Evolutionary conservation across 2,797 vertebrate genomes (phyloP), one percentile per base, ranked within the genome.

Genomic region (Notoglanidium macrostoma): DNA sequence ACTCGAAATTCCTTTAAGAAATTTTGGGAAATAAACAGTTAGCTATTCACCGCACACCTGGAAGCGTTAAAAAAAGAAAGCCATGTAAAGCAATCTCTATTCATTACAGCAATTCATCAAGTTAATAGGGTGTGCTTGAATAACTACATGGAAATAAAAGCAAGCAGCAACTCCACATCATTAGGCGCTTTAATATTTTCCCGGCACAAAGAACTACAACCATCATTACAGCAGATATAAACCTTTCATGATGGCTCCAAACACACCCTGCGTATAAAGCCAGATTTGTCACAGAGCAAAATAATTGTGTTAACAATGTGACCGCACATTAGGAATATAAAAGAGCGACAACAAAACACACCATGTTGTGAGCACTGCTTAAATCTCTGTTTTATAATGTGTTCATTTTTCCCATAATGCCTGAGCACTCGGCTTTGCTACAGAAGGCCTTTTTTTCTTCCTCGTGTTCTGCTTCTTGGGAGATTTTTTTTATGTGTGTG

Each of bases 61-160:
- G 2, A 80, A 80, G 19, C 11, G 5, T 40, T 6, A 77, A 77
- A 29, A 2, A 21, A 26, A 32, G 19, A 11, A 88, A 87, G 86
- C 85, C 83, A 82, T 86, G 87, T 88, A 85, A 90, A 91, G 89
- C 88, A 89, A 89, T 89, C 90, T 90, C 83, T 87, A 90, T 91
- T 92, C 90, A 93, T 92, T 91, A 92, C 80, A 59, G 59, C 89
- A 85, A 91, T 91, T 89, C 89, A 89, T 93, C 92, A 92, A 90
- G 89, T 93, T 94, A 93, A 94, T 92, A 92, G 91, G 85, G 87
- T 89, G 90, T 92, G 91, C 92, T 92, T 91, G 90, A 93, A 92
- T 92, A 92, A 93, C 92, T 91, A 91, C 89, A 87, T 51, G 81
- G 85, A 89, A 90, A 92, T 91, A 92, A 94, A 93, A 91, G 86